Evolutionary conservation across 2,888 invertebrate genomes (phyloP), one percentile per base, ranked within the genome.

Genomic region (Drosophila dives): DNA sequence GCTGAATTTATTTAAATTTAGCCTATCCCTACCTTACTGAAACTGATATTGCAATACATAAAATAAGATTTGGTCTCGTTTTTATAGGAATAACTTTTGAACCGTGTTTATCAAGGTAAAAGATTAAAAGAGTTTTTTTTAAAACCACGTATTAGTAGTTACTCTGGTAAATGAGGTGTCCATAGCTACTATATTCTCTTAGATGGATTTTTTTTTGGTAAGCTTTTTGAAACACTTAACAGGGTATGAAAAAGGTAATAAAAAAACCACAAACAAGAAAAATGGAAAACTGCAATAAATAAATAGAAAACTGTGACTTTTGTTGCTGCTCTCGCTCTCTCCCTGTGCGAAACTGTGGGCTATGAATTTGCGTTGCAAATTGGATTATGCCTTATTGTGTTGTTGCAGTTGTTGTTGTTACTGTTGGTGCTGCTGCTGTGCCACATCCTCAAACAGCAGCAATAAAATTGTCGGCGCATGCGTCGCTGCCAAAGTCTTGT

Each of bases 361-460:
- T 72, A 67, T 79, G 81, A 70, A 83, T 82, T 85, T 85, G 74
- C 73, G 70, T 84, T 85, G 84, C 86, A 83, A 85, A 84, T 84
- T 83, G 84, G 79, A 81, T 84, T 85, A 83, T 74, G 75, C 66
- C 71, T 81, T 76, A 83, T 84, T 79, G 83, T 80, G 60, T 67
- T 65, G 61, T 75, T 75, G 38, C 54, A 61, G 63, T 64, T 64
- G 48, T 17, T 33, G 49, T 2, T 48, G 56, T 29, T 58, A 58
- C 11, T 56, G 53, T 5, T 56, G 51, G 0, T 53, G 67, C 54
- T 72, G 67, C 64, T 62, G 71, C 62, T 79, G 81, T 64, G 77
- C 74, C 80, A 82, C 80, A 83, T 82, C 83, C 84, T 79, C 76
- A 61, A 65, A 63, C 64, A 60, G 60, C 64, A 61, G 61, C 63